A percentile compares a stretch with the other conserved stretches of the same genome.
Evolutionary conservation across 2,888 invertebrate species (phyloP).

Genomic region (Kuschelorhynchus macadamiae): DNA sequence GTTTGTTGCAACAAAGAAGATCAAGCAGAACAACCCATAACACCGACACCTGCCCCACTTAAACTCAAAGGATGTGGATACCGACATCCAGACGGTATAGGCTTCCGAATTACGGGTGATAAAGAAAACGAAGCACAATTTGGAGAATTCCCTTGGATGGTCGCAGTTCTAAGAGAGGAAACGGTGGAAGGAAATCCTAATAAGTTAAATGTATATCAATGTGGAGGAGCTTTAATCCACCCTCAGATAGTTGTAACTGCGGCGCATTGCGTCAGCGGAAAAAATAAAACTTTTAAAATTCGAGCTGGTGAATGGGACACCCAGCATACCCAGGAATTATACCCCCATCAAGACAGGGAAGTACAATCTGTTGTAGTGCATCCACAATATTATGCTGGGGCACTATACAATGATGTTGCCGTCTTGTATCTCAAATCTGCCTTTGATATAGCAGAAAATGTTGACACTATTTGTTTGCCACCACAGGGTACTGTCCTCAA

Average conservation of each 20-base stretch:
- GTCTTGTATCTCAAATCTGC: slow-evolving; percentile 59
- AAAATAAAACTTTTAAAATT: slow-evolving; percentile 63
- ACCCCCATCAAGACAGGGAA: slow-evolving; percentile 73
- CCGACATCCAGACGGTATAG: slow-evolving; percentile 80
- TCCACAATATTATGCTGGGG: slow-evolving; percentile 59
- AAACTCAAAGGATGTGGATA: slow-evolving; percentile 76
- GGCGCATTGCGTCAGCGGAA: slow-evolving; percentile 79
- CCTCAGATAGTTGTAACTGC: slow-evolving; percentile 83
- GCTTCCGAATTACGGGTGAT: slow-evolving; percentile 78
- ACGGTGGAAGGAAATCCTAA: slow-evolving; percentile 67
- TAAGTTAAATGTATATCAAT: slow-evolving; percentile 64
- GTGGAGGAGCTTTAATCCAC: slow-evolving; percentile 86
- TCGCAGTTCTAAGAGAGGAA: slow-evolving; percentile 76
- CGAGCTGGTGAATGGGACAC: slow-evolving; percentile 90
- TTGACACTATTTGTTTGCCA: slow-evolving; percentile 62
- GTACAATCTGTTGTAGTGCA: slow-evolving; percentile 65
- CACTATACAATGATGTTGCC: slow-evolving; percentile 64
- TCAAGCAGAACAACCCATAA: slow-evolving; percentile 54
- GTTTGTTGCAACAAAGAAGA: slow-evolving; percentile 71
- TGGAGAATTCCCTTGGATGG: slow-evolving; percentile 91
- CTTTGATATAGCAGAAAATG: slow-evolving; percentile 57
- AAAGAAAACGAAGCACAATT: slow-evolving; percentile 79
- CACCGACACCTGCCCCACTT: slow-evolving; percentile 58
- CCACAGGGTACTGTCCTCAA: slow-evolving; percentile 53
- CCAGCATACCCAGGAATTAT: slow-evolving; percentile 77